Evolutionary conservation across 2,888 invertebrate genomes (phyloP), one percentile per base, ranked within the genome.

Genomic region (Danaus chrysippus): DNA sequence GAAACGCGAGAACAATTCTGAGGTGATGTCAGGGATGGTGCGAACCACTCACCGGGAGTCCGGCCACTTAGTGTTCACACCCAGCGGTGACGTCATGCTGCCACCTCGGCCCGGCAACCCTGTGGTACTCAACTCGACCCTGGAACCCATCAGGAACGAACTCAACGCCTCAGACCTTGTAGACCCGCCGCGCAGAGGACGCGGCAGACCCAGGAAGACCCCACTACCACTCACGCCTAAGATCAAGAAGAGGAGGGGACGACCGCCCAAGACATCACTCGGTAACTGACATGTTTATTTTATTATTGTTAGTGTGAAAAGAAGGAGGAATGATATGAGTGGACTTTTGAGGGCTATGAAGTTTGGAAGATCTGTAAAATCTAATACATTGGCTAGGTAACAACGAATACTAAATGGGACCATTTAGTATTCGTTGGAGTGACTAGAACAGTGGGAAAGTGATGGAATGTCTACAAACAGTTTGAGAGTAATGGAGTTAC

Each of bases 141-240:
- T 80, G 58, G 86, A 71, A 6, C 76, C 79, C 0, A 73, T 76
- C 1, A 61, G 79, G 62, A 78, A 79, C 54, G 86, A 83, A 62
- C 54, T 82, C 44, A 69, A 67, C 17, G 67, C 69, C 1, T 82
- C 11, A 73, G 82, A 73, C 58, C 65, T 83, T 42, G 66, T 82
- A 41, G 85, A 86, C 60, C 89, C 88, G 1, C 86, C 87, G 5
- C 82, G 92, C n/a, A 77, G 87, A 49, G 87, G 84, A 0, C 78
- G 92, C 52, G 92, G 92, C 0, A 68, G 92, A 0, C 92, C 92
- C 0, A 77, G 92, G 66, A 93, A 93, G 80, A 91, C 91, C 9
- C 92, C 92, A 9, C 73, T 91, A 67, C 90, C 90, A 0, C 73
- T 88, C 42, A 86, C 86, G 43, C 89, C 90, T 10, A 87, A 89